Percentiles rank a stretch among this genome's conserved stretches.
These are phyloP conservation scores for Holothuria leucospilota DNA, from an alignment of 53 echinoderm and acorn worm genomes.

Conservation along the genomic window DNA sequence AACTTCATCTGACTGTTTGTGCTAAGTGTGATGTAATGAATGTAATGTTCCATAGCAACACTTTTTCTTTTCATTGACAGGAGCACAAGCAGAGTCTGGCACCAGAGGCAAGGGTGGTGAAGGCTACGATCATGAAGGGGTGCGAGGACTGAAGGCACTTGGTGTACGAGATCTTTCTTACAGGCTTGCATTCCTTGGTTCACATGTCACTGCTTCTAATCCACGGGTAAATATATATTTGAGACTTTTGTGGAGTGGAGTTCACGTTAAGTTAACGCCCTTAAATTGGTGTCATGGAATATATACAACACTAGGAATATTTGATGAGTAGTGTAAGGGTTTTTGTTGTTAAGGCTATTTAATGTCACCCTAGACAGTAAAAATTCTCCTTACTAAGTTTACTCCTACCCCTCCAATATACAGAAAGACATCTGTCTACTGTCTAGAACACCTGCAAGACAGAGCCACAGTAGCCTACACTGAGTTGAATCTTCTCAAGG, in stretches of 20 bases:
- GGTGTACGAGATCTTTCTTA: slow-evolving; percentile 93
- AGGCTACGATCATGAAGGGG: slow-evolving; percentile 86
- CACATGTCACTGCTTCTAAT: slow-evolving; percentile 91
- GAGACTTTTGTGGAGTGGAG: background rate
- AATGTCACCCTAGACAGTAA: too few species aligned
- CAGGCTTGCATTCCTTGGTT: slow-evolving; percentile 91
- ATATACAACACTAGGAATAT: background rate
- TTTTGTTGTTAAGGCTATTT: background rate
- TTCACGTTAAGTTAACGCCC: background rate
- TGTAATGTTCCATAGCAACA: background rate
- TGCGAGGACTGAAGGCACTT: slow-evolving; percentile 88
- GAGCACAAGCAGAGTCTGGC: slow-evolving; percentile 85
- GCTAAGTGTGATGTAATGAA: background rate
- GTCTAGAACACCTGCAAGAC: too few species aligned
- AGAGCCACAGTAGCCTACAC: too few species aligned
- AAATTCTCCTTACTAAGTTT: too few species aligned
- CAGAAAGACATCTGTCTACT: too few species aligned
- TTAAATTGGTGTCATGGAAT: background rate
- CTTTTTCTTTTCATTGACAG: slow-evolving; percentile 29
- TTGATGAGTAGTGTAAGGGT: background rate
- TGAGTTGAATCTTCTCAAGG: too few species aligned
- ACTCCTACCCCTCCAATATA: too few species aligned
- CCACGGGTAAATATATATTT: slow-evolving; percentile 81
- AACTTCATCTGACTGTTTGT: background rate
- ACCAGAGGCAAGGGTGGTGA: slow-evolving; percentile 81